Evolutionary conservation across 2,888 invertebrate species (phyloP), one percentile per base, ranked within the genome.

Genomic region (Mactromeris polynyma): DNA sequence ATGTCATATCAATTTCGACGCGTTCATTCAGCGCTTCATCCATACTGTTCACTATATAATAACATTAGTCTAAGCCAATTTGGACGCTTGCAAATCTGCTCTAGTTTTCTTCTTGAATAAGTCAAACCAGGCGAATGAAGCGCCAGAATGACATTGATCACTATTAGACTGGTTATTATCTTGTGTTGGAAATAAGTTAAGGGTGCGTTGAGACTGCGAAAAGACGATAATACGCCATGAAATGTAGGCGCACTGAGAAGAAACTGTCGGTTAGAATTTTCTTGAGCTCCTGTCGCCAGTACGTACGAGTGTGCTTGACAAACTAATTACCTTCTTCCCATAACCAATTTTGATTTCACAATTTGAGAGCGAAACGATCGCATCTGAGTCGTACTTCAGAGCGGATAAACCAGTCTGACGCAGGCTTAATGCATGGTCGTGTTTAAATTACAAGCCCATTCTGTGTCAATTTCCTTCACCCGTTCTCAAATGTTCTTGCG

Each of bases 31-130:
- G 38, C 33, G 46, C 81, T 84, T 58, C 88, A 81, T 82, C 89
- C 85, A 86, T 81, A 88, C 85, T 64, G 87, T 89, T 85, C 87
- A 87, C 87, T 85, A 81, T 89, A 90, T 92, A 92, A 92, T 92
- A 91, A 91, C 69, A 89, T 91, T 92, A 92, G 88, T 80, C 80
- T 90, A 89, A 92, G 90, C 92, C 89, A 92, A 92, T 92, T 91
- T 92, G 86, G 83, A 21, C 85, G 78, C 83, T 87, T 88, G 85
- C 88, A 81, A 92, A 88, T 88, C 92, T 83, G 88, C 83, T 89
- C 89, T 85, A 87, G 87, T 88, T 88, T 87, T 92, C 92, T 83
- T 87, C 89, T 89, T 91, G 90, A 90, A 90, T 92, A 90, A 92
- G 87, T 80, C 88, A 80, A 85, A 90, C 86, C 86, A 89, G 69